Evolutionary conservation across 2,113 vertebrate species (phyloP), one percentile per base, ranked within the genome.

Genomic region (Zeus faber): DNA sequence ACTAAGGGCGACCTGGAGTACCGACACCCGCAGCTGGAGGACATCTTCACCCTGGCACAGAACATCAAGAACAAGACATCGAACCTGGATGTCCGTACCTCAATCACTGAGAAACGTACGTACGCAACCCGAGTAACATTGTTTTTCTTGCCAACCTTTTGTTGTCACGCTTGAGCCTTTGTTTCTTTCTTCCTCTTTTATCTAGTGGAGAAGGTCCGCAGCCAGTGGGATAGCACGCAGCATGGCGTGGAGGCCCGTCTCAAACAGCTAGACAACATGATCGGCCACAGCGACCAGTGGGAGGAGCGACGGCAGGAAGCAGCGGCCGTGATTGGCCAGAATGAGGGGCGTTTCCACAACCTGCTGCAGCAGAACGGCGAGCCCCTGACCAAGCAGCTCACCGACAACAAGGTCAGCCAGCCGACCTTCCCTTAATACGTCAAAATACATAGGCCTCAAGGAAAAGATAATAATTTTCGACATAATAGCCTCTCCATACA

Each of bases 21-120:
- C 57, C 92, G 95, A 1, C 94, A 94, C 20, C 88, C 93, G 16
- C 95, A 98, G 64, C 87, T 98, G 0, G 95, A 98, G 74, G 92
- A 89, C 55, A 93, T 98, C 74, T 98, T 98, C 49, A 99, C 93
- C 0, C 74, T 98, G 85, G 95, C 97, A 31, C 96, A 98, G 72
- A 99, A 99, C 85, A 89, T 97, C 83, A 99, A 99, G 87, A 99
- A 99, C 72, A 99, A 99, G 84, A 93, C 97, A 13, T 97, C 95
- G 13, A 93, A 94, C 80, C 85, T 91, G 39, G 97, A 97, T 1
- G 75, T 98, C 21, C 93, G 96, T 50, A 94, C 94, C 31, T 93
- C 91, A 51, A 97, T 98, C 40, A 96, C 94, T 31, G 96, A 97
- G 83, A 97, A 96, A 85, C 45, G 96, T 98, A 85, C 72, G 92